Base-by-base conservation (phyloP, 1,140 invertebrate species). In the Euglossa dilemma region DNA sequence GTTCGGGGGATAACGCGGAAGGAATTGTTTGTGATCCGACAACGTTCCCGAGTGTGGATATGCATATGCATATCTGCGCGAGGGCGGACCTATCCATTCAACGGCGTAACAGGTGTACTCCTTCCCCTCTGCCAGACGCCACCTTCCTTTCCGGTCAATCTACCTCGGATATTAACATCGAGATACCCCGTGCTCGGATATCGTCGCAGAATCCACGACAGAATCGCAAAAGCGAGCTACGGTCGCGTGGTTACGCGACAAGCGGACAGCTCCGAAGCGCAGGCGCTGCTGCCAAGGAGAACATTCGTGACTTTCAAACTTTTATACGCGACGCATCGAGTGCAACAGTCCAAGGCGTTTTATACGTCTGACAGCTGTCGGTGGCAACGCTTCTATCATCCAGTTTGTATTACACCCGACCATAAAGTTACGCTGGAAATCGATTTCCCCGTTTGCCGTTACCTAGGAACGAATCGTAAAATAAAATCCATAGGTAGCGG, bases 51-150 rank as follows among this genome's bases (percentile, higher is more conserved):
- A 25, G 18, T 50, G 25, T 43, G 72, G 20, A 52, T 76, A 82
- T 82, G 73, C 80, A 82, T 82, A 82, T 76, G 80, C 80, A 67
- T 76, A 54, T 16, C 54, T 59, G 28, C 73, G 54, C 67, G 20
- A 16, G 28, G 28, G 54, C 45, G 47, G 23, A n/a, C 16, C 52
- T 45, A 66, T n/a, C 45, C 73, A 76, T 82, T 82, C 73, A 59
- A 66, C 63, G 18, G 80, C 16, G 80, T 82, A 82, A 82, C 80
- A 82, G 73, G 80, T 82, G 80, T 75, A 82, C 66, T 57, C 63
- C 72, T 64, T 69, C 25, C 73, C 63, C 63, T 50, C 52, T 18
- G 52, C 11, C 43, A 67, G 54, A 76, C 36, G 43, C 80, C 63
- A 67, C 63, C 63, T 25, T 16, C 72, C 36, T 76, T 66, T 82